Conservation (phyloP, 2,797 vertebrate species). For the Yasuhikotakia modesta region DNA sequence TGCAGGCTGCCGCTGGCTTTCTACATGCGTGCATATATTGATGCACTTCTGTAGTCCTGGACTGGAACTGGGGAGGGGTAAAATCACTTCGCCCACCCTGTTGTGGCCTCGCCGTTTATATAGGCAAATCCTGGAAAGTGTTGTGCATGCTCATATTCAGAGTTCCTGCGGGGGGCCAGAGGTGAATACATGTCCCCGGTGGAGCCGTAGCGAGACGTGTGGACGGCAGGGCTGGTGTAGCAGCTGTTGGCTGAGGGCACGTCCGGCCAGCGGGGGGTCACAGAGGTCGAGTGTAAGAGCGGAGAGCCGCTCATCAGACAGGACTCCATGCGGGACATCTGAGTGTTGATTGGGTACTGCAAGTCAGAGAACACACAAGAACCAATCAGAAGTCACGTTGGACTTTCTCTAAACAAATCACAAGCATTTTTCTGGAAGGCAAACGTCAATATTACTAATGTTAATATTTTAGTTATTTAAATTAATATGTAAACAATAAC, state of each 20-base stretch:
- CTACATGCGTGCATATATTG: background rate
- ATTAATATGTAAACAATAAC: too few relatives aligned
- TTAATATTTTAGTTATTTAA: too few relatives aligned
- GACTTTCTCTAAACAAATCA: too few relatives aligned
- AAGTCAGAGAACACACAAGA: conserved; percentile 27
- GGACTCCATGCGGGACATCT: conserved; percentile 94
- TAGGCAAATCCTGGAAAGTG: conserved; percentile 99
- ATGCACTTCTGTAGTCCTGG: conserved; percentile 1
- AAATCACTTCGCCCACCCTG: conserved; percentile 93
- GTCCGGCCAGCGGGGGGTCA: conserved; percentile 94
- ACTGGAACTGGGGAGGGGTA: background rate
- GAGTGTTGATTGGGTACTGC: conserved; percentile 94
- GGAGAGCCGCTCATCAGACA: conserved; percentile 93
- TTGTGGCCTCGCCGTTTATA: conserved; percentile 96
- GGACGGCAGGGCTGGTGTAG: conserved; percentile 92
- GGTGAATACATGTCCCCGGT: conserved; percentile 93
- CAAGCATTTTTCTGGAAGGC: too few relatives aligned
- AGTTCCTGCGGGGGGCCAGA: conserved; percentile 90
- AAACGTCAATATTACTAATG: too few relatives aligned
- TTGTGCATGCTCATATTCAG: conserved; percentile 97
- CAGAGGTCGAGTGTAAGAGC: conserved; percentile 89
- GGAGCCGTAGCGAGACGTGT: conserved; percentile 88
- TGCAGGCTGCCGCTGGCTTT: conserved; percentile 7
- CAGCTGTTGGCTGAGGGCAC: conserved; percentile 90
- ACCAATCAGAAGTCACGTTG: background rate